Evolutionary conservation across 2,888 invertebrate genomes (phyloP), one percentile per base, ranked within the genome.

Genomic region (Dryococelus australis): DNA sequence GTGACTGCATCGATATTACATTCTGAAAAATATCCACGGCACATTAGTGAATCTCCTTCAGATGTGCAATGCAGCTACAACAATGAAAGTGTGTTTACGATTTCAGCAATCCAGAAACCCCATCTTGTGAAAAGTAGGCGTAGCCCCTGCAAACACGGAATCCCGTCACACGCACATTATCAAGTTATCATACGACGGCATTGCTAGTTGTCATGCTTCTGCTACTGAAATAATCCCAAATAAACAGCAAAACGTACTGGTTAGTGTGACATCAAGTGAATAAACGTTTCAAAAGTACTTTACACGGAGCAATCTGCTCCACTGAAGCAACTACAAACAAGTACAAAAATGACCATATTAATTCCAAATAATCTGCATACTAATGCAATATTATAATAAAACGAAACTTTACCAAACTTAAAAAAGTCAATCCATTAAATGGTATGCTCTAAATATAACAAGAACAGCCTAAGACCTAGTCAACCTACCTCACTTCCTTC

Each of bases 401-500:
- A 65, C 10, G 24, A 16, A 65, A 65, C 10, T 65, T 47, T 47
- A 13, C 2, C 47, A 13, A 13, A 13, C 16, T 47, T 47, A 5
- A 47, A 47, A 47, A 47, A 47, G 16, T 47, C 16, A 65, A 65
- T 65, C 16, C 10, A 65, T 65, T 6, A 10, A 16, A 16, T 0
- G 8, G 47, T 47, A 10, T 47, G 47, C 24, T 65, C 20, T n/a
- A 65, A 65, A 12, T 65, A 16, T 0, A 16, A 24, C 1, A 24
- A 65, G 6, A 65, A 24, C 65, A 65, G 47, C 47, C n/a, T 8
- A n/a, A n/a, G 24, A 65, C 65, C 16, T 65, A 8, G 65, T 12
- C 65, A 65, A 65, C 65, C 65, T 65, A 65, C 65, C 65, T 65
- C 65, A 65, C 65, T 65, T 65, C 86, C 86, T 83, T 84, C 86